Conservation (phyloP, 2,888 invertebrate genomes). For the Arge pagana region DNA sequence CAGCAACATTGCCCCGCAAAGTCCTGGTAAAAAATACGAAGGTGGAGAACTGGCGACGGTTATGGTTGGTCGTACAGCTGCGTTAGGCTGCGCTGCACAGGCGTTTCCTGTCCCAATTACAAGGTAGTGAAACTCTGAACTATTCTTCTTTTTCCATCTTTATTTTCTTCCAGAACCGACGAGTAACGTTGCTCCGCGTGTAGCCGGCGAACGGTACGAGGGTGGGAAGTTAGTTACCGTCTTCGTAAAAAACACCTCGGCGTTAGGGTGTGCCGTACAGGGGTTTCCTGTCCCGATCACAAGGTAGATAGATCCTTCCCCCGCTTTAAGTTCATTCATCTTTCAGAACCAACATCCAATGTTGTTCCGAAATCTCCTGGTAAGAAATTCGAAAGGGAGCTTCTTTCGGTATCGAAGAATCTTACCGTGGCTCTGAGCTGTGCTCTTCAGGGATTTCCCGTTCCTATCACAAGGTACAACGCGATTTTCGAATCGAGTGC, state of each 20-base stretch:
- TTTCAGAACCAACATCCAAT: conserved; percentile 73
- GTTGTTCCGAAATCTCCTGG: conserved; percentile 64
- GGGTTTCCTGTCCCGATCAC: conserved; percentile 69
- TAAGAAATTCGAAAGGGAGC: conserved; percentile 60
- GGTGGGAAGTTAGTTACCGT: conserved; percentile 68
- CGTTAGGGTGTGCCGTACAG: conserved; percentile 71
- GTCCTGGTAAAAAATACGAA: conserved; percentile 63
- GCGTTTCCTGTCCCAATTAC: conserved; percentile 65
- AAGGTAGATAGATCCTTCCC: conserved; percentile 62
- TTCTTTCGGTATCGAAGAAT: conserved; percentile 55
- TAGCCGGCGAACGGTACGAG: conserved; percentile 66
- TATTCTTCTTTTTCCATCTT: conserved; percentile 2
- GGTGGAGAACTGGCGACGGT: conserved; percentile 66
- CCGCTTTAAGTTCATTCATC: conserved; percentile 10
- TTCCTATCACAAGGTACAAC: conserved; percentile 73
- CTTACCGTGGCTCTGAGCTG: conserved; percentile 66
- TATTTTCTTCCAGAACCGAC: conserved; percentile 63
- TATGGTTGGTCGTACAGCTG: conserved; percentile 59
- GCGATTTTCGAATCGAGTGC: neutral
- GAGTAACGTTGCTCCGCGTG: conserved; percentile 67
- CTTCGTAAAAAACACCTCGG: conserved; percentile 60
- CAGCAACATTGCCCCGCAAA: conserved; percentile 69
- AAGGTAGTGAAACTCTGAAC: conserved; percentile 59
- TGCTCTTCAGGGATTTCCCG: conserved; percentile 76
- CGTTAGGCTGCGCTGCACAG: conserved; percentile 67